Percentiles rank a stretch among this genome's conserved stretches.
Evolutionary conservation across 2,797 vertebrate species (phyloP).

Genomic region (Moxostoma hubbsi): DNA sequence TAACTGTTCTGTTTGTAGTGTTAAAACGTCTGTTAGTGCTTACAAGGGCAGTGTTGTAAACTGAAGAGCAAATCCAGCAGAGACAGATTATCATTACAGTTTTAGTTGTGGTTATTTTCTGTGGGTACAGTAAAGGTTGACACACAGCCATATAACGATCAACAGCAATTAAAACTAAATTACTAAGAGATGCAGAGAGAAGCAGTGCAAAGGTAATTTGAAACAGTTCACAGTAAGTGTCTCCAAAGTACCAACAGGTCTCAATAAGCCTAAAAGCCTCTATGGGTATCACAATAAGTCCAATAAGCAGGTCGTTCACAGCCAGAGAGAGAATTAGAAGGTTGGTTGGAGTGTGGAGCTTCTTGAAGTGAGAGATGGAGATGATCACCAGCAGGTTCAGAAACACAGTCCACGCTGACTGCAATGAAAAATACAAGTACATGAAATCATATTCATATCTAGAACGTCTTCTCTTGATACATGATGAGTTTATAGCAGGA

Average conservation of each 20-base stretch:
- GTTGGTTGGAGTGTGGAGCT: constrained; percentile 26
- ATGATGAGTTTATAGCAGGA: too few species aligned
- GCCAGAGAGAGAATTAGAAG: constrained; percentile 17
- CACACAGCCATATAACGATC: neutral
- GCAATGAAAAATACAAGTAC: too few species aligned
- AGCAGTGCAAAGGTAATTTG: neutral
- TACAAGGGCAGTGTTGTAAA: too few species aligned
- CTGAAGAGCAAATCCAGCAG: too few species aligned
- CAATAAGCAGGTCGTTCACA: neutral
- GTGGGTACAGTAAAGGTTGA: too few species aligned
- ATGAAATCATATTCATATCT: too few species aligned
- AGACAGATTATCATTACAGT: too few species aligned
- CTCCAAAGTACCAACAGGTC: constrained; percentile 10
- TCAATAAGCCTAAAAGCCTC: neutral
- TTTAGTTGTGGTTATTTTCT: too few species aligned
- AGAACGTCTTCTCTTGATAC: too few species aligned
- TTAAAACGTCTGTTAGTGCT: too few species aligned
- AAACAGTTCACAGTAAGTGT: neutral
- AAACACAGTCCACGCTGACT: too few species aligned
- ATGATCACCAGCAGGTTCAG: constrained; percentile 6
- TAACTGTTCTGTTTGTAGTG: too few species aligned
- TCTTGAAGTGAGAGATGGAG: constrained; percentile 26
- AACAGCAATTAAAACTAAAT: constrained; percentile 8
- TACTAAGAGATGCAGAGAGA: neutral
- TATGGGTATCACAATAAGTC: neutral